Conservation (phyloP, 2,797 vertebrate genomes). For the Hydrolagus colliei region DNA sequence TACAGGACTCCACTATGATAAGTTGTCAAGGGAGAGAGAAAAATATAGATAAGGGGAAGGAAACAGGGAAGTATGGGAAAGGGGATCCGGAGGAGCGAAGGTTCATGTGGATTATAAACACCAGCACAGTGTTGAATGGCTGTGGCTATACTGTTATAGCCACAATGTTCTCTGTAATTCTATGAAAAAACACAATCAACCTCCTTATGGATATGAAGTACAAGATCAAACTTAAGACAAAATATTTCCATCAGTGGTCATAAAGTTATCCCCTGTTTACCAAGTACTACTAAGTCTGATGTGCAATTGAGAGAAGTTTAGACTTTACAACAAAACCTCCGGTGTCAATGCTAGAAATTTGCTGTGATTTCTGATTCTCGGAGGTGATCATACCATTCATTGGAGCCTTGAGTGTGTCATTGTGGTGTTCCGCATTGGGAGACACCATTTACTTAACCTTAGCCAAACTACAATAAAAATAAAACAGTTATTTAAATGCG, state of each 20-base stretch:
- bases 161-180: background rate
- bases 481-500: slow-evolving; percentile 18
- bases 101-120: too few relatives aligned
- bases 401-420: background rate
- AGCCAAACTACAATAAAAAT: slow-evolving; percentile 1
- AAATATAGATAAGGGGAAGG: too few relatives aligned
- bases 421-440: background rate
- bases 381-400: background rate
- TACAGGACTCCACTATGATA: too few relatives aligned
- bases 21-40: too few relatives aligned
- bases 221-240: background rate
- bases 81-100: too few relatives aligned
- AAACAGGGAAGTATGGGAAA: too few relatives aligned
- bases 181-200: background rate
- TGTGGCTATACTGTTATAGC: too few relatives aligned
- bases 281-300: background rate
- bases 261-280: background rate
- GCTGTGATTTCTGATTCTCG: background rate
- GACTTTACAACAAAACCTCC: background rate
- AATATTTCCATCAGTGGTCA: too few relatives aligned
- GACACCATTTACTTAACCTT: slow-evolving; percentile 8
- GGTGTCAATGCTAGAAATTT: background rate
- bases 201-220: background rate
- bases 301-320: background rate
- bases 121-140: too few relatives aligned